Conservation (phyloP, 2,113 vertebrate species). For the Platycercus adscitus region DNA sequence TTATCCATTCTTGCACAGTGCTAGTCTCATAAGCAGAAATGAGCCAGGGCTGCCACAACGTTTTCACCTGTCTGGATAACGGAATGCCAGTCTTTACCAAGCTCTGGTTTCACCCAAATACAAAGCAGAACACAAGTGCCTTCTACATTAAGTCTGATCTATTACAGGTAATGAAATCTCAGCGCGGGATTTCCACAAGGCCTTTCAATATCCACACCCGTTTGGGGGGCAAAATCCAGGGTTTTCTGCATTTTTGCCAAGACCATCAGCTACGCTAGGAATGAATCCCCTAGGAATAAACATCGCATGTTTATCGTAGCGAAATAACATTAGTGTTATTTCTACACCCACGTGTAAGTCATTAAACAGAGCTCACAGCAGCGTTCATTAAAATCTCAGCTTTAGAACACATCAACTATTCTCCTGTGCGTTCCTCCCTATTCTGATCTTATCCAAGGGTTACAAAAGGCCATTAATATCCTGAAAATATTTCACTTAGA, state of each 20-base stretch:
- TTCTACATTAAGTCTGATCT: neutral
- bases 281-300: no score
- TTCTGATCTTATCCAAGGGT: neutral
- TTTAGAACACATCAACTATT: neutral
- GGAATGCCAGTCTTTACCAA: rapidly evolving
- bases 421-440: neutral
- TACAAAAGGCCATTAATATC: constrained; percentile 8
- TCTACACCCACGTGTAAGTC: no score
- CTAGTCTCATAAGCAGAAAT: neutral
- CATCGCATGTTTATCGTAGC: no score
- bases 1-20: neutral
- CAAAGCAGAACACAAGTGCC: neutral
- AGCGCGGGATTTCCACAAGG: neutral
- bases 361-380: neutral
- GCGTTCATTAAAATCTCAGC: neutral
- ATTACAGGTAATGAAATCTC: neutral
- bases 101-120: neutral
- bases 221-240: no score
- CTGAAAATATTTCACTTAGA: neutral
- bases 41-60: rapidly evolving
- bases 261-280: no score
- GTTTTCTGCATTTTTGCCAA: neutral
- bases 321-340: no score
- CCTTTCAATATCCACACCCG: neutral
- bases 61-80: neutral